phyloP scores from a whole-genome alignment of 2,797 vertebrate genomes.

The Masticophis lateralis region DNA sequence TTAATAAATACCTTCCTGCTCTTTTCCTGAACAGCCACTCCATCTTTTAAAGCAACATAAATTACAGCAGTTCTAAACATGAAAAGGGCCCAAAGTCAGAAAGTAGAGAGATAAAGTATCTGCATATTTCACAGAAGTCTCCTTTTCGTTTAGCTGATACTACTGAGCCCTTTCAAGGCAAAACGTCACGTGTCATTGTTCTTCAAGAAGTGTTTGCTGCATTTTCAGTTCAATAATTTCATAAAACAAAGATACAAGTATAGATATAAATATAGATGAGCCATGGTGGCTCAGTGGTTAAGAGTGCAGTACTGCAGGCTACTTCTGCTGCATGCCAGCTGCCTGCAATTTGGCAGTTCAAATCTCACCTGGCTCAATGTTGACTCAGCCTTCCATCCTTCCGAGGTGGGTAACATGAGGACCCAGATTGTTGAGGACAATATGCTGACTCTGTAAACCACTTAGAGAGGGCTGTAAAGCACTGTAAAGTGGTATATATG shows the following conservation, averaged over 20 bases:
- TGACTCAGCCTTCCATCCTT: too few relatives aligned
- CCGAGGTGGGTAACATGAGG: too few relatives aligned
- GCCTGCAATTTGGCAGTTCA: too few relatives aligned
- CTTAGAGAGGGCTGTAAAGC: too few relatives aligned
- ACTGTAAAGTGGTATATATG: too few relatives aligned
- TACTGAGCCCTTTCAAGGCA: not conserved
- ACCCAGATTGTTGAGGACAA: too few relatives aligned
- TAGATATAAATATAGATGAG: too few relatives aligned
- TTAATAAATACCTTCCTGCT: not conserved
- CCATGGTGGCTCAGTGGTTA: too few relatives aligned
- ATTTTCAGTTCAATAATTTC: not conserved
- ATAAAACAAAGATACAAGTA: not conserved
- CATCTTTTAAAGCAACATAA: not conserved
- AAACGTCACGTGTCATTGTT: not conserved
- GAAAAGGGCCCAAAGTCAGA: not conserved
- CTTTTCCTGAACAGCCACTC: not conserved
- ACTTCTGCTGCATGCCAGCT: too few relatives aligned
- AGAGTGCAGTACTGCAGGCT: too few relatives aligned
- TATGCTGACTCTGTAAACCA: too few relatives aligned
- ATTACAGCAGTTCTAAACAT: not conserved
- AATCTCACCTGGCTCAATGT: too few relatives aligned
- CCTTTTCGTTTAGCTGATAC: not conserved
- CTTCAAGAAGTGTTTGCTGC: not conserved
- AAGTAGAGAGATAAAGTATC: not conserved
- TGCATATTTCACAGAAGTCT: not conserved